Percentiles rank a stretch among this genome's conserved stretches.
These are phyloP conservation scores for Polymixis lichenea DNA, from an alignment of 2,888 invertebrate genomes.

Conservation along the genomic window DNA sequence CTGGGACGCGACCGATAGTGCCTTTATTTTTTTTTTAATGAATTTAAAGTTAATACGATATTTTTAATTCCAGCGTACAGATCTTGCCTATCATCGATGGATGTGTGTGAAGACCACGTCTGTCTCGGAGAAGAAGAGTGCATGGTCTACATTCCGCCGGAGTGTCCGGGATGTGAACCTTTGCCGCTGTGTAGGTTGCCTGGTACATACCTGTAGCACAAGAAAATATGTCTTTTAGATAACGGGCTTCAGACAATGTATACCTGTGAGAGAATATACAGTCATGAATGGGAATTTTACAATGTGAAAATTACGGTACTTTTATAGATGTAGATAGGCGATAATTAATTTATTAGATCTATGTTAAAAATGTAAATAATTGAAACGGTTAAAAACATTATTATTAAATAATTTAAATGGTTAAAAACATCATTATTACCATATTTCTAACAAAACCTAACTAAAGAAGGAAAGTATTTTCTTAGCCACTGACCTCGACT, in stretches of 20 bases:
- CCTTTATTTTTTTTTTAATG: too few species aligned
- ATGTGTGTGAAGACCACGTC: constrained; percentile 82
- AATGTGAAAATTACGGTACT: neutral
- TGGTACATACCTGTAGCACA: neutral
- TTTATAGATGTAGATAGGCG: neutral
- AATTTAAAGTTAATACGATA: too few species aligned
- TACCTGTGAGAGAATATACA: neutral
- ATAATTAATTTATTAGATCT: neutral
- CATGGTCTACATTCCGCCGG: constrained; percentile 77
- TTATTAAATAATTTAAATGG: too few species aligned
- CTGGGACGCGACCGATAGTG: too few species aligned
- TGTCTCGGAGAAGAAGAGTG: constrained; percentile 84
- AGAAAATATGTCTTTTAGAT: neutral
- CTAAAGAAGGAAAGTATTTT: neutral
- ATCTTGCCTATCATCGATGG: constrained; percentile 77
- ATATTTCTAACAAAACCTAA: too few species aligned
- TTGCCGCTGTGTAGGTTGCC: constrained; percentile 77
- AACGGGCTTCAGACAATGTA: neutral
- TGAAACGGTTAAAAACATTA: neutral
- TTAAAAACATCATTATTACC: neutral
- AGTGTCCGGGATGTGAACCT: constrained; percentile 84
- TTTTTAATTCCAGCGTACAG: constrained; percentile 77
- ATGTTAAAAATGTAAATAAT: neutral
- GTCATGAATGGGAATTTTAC: neutral
- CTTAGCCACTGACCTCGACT: too few species aligned